phyloP scores from a whole-genome alignment of 2,797 vertebrate genomes.

The Etheostoma perlongum region DNA sequence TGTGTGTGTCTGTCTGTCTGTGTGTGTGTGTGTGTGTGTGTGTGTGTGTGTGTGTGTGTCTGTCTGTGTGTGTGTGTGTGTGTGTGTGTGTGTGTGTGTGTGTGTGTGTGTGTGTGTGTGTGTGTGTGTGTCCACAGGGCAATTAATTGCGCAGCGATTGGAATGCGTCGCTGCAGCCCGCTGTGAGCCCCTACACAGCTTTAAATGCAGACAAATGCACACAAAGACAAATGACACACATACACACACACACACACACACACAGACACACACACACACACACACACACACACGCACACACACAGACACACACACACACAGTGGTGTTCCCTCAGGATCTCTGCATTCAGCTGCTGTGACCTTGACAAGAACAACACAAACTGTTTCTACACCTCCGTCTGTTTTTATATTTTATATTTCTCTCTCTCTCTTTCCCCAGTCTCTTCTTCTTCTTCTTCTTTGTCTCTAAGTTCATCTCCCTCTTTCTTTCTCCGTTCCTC shows the following conservation, averaged over 20 bases:
- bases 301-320: constrained; percentile 32
- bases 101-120: background rate
- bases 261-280: constrained; percentile 9
- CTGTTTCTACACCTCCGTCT: constrained; percentile 19
- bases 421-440: background rate
- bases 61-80: too few relatives aligned
- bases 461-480: background rate
- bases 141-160: constrained; percentile 69
- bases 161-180: constrained; percentile 61
- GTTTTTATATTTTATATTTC: background rate
- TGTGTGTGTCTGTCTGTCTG: too few relatives aligned
- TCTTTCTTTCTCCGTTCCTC: background rate
- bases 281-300: constrained; percentile 17
- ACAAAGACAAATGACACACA: constrained; percentile 36
- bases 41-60: constrained; percentile 20
- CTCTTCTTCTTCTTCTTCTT: background rate
- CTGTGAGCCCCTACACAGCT: constrained; percentile 61
- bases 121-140: constrained; percentile 39
- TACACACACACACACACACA: background rate
- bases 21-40: constrained; percentile 11
- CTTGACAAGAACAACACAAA: constrained; percentile 73
- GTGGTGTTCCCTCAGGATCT: constrained; percentile 70
- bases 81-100: too few relatives aligned
- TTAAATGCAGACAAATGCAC: constrained; percentile 67
- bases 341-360: constrained; percentile 69